Conservation (phyloP, 2,113 vertebrate species). For the Clupea harengus region DNA sequence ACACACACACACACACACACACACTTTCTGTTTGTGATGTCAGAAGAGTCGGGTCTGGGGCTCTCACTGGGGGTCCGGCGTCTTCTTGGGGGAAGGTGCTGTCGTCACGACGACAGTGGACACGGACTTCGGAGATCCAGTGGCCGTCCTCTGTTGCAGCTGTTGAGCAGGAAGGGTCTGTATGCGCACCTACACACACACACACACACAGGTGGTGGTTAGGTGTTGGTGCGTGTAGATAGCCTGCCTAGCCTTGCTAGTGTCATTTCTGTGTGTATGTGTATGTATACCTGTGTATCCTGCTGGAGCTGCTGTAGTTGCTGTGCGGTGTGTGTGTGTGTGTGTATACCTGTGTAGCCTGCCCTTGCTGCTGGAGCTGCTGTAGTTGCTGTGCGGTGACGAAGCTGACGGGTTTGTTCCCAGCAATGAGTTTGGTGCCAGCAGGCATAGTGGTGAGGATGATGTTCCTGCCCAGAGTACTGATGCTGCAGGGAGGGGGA, state of each 20-base stretch:
- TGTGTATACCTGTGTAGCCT: constrained; percentile 87
- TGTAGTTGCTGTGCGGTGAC: constrained; percentile 96
- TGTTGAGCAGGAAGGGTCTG: constrained; percentile 91
- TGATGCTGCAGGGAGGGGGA: constrained; percentile 71
- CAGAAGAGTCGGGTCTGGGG: not conserved
- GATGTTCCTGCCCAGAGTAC: constrained; percentile 92
- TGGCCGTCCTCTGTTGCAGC: constrained; percentile 85
- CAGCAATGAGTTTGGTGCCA: constrained; percentile 91
- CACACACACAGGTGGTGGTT: not conserved
- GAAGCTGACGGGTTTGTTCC: constrained; percentile 97
- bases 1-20: not conserved
- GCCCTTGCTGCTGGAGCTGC: constrained; percentile 97
- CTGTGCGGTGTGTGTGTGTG: not conserved
- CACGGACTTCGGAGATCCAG: constrained; percentile 83
- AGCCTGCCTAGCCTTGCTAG: too few species aligned
- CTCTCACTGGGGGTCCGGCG: constrained; percentile 72
- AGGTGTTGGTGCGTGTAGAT: too few species aligned
- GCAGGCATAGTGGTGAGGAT: constrained; percentile 98
- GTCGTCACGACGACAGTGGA: constrained; percentile 95
- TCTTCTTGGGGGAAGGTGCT: constrained; percentile 83
- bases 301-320: too few species aligned
- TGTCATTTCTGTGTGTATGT: constrained; percentile 42
- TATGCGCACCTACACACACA: constrained; percentile 81
- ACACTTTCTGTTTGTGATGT: not conserved
- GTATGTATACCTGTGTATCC: too few species aligned